These are phyloP conservation scores for Luperina nickerlii DNA, from an alignment of 2,888 invertebrate genomes.

Conservation along the genomic window DNA sequence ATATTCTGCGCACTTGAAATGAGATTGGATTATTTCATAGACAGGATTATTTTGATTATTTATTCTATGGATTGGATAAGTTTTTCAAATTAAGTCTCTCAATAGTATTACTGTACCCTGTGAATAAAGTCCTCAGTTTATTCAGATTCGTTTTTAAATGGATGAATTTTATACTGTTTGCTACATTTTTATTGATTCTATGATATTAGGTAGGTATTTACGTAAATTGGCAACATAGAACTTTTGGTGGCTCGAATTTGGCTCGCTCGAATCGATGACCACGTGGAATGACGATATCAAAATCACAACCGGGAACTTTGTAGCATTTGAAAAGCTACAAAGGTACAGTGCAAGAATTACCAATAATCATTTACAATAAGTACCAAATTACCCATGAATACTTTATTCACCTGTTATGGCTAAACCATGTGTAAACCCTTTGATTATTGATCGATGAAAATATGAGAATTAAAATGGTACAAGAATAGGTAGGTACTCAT, in stretches of 20 bases:
- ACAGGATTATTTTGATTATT: too few species aligned
- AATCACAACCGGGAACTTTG: constrained; percentile 8
- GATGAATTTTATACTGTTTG: background rate
- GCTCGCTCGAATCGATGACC: constrained; percentile 12
- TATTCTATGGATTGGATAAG: background rate
- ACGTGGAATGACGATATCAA: constrained; percentile 18
- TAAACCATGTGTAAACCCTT: too few species aligned
- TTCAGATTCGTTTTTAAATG: background rate
- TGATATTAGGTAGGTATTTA: background rate
- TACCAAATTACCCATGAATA: background rate
- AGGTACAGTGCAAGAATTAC: background rate
- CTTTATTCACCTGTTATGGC: background rate
- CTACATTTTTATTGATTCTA: constrained; percentile 8
- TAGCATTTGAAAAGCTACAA: background rate
- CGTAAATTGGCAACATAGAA: constrained; percentile 3
- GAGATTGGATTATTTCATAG: too few species aligned
- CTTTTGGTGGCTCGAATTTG: background rate
- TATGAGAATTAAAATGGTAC: background rate
- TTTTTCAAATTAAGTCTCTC: background rate
- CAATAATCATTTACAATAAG: background rate
- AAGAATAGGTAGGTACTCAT: background rate
- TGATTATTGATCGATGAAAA: background rate
- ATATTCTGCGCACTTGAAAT: background rate
- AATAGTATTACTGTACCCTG: background rate
- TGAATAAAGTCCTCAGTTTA: background rate